Evolutionary conservation across 1,140 invertebrate genomes (phyloP).

Genomic region (Ylistrum balloti): DNA sequence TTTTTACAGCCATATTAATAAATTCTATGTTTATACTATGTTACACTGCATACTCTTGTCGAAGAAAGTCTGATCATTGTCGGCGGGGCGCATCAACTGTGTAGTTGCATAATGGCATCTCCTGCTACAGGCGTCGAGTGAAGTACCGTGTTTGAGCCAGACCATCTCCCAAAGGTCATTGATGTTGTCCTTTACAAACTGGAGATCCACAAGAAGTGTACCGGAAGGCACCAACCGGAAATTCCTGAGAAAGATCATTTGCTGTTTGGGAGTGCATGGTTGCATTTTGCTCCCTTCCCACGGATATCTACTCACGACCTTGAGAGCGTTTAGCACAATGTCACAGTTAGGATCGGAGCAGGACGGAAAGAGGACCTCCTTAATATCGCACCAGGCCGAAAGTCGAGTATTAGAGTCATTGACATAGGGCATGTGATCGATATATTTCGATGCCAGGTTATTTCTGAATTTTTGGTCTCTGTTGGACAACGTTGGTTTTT

Average conservation of each 20-base stretch:
- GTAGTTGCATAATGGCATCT: neutral
- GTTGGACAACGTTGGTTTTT: too few species aligned
- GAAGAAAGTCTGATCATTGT: neutral
- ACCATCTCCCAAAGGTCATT: conserved; percentile 12
- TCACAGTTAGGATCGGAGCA: neutral
- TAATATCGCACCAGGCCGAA: neutral
- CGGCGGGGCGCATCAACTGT: neutral
- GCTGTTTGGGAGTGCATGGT: neutral
- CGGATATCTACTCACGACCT: neutral
- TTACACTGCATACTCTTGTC: neutral
- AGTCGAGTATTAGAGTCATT: neutral
- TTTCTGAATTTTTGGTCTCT: neutral
- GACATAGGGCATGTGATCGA: neutral
- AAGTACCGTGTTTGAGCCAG: conserved; percentile 8
- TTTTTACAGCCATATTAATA: too few species aligned
- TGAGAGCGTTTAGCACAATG: neutral
- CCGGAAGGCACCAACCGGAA: conserved; percentile 12
- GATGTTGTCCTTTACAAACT: neutral
- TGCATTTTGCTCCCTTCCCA: conserved; percentile 9
- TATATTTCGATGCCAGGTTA: neutral
- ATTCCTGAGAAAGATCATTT: neutral
- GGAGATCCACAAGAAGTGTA: neutral
- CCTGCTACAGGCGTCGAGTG: neutral
- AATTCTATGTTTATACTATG: too few species aligned
- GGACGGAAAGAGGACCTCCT: neutral